These are phyloP conservation scores for Nephrotoma guestfalica DNA, from an alignment of 2,888 invertebrate genomes.

Conservation along the genomic window DNA sequence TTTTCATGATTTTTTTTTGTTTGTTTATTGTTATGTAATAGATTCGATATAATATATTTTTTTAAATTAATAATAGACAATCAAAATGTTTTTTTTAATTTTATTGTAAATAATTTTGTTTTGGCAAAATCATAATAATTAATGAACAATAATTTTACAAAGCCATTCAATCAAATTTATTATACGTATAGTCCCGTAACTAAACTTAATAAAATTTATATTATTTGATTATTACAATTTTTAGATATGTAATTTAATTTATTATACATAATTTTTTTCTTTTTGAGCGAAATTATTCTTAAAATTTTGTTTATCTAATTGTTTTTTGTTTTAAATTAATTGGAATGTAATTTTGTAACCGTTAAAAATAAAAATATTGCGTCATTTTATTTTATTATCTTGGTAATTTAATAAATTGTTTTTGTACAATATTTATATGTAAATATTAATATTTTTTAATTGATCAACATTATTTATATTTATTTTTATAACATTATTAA, in stretches of 20 bases:
- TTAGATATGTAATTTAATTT: background rate
- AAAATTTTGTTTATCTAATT: background rate
- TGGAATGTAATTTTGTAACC: background rate
- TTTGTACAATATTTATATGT: background rate
- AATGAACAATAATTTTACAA: background rate
- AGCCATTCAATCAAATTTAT: background rate
- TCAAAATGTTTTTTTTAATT: background rate
- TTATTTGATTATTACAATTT: background rate
- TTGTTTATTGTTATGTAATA: background rate
- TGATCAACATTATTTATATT: background rate
- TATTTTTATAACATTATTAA: background rate
- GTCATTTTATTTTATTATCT: background rate
- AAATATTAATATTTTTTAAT: background rate
- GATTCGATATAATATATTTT: background rate
- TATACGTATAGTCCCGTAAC: background rate
- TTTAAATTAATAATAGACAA: background rate
- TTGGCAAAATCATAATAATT: background rate
- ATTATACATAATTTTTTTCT: background rate
- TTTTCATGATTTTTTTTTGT: background rate
- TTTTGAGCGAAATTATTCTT: background rate
- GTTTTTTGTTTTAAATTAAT: background rate
- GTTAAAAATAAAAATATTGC: background rate
- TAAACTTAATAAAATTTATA: background rate
- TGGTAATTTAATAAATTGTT: background rate
- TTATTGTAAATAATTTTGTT: background rate